A percentile compares a stretch with the other conserved stretches of the same genome.
Evolutionary conservation across 2,113 vertebrate genomes (phyloP).

Genomic region (Cygnus atratus): DNA sequence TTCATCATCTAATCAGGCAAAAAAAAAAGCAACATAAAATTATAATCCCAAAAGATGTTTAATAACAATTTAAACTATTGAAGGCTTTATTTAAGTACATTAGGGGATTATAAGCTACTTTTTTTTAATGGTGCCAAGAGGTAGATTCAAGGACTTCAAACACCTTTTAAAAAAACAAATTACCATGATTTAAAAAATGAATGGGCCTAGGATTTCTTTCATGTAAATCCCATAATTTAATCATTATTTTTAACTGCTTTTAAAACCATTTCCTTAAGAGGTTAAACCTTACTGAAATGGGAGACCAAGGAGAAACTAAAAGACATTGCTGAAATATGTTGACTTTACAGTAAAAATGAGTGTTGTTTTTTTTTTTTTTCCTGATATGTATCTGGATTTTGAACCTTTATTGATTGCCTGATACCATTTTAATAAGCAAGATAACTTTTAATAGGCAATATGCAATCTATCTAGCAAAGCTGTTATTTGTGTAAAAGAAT

Average conservation of each 20-base stretch:
- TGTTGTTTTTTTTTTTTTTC: neutral
- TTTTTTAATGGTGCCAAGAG: conserved; percentile 65
- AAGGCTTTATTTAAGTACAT: conserved; percentile 70
- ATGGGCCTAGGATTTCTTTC: conserved; percentile 49
- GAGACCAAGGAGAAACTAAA: conserved; percentile 32
- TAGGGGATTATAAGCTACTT: conserved; percentile 65
- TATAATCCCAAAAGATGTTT: conserved; percentile 67
- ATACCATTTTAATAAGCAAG: conserved; percentile 14
- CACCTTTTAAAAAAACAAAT: conserved; percentile 73
- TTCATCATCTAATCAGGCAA: conserved; percentile 66
- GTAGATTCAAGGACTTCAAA: conserved; percentile 62
- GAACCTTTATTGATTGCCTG: conserved; percentile 3
- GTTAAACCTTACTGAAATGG: conserved; percentile 56
- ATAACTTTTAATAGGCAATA: conserved; percentile 34
- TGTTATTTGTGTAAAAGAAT: conserved; percentile 19
- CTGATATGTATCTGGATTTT: neutral
- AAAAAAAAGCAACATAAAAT: conserved; percentile 35
- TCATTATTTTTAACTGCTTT: conserved; percentile 66
- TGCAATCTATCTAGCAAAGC: conserved; percentile 4
- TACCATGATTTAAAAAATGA: conserved; percentile 55
- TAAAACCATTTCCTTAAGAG: conserved; percentile 66
- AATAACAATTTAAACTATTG: conserved; percentile 64
- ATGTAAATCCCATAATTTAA: conserved; percentile 69
- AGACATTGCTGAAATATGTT: neutral
- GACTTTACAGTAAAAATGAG: neutral